Evolutionary conservation across 2,888 invertebrate genomes (phyloP).

Genomic region (Brachylomia viminalis): DNA sequence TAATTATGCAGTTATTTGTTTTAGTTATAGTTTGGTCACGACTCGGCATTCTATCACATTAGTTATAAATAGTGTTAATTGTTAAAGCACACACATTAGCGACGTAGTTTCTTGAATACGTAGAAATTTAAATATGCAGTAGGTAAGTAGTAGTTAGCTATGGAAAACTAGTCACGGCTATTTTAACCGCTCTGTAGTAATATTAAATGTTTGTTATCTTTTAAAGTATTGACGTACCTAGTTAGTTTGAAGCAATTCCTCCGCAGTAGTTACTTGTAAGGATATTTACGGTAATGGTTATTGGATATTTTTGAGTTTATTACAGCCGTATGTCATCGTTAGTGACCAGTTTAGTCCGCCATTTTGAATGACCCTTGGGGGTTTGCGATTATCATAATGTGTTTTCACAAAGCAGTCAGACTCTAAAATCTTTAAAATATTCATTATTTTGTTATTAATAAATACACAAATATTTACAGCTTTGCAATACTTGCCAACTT

Average conservation of each 20-base stretch:
- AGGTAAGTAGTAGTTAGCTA: constrained; percentile 19
- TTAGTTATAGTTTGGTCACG: constrained; percentile 26
- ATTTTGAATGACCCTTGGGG: not conserved
- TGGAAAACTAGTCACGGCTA: constrained; percentile 45
- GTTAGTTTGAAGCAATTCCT: constrained; percentile 25
- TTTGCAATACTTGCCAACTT: constrained; percentile 5
- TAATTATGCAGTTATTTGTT: not conserved
- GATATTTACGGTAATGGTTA: constrained; percentile 12
- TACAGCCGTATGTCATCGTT: constrained; percentile 37
- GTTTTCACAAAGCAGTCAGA: not conserved
- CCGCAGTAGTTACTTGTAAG: not conserved
- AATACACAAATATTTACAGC: not conserved
- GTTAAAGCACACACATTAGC: constrained; percentile 26
- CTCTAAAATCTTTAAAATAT: constrained; percentile 4
- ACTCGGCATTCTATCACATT: not conserved
- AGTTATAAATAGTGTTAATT: constrained; percentile 21
- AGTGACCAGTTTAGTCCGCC: not conserved
- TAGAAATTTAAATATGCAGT: constrained; percentile 39
- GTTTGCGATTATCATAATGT: constrained; percentile 21
- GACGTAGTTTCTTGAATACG: constrained; percentile 27
- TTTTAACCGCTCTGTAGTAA: constrained; percentile 31
- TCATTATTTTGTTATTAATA: not conserved
- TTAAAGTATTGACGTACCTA: constrained; percentile 33
- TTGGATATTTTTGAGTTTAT: constrained; percentile 23
- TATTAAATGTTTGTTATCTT: constrained; percentile 35